Evolutionary conservation across 2,797 vertebrate species (phyloP), one percentile per base, ranked within the genome.

Genomic region (Enteromius radiatus): DNA sequence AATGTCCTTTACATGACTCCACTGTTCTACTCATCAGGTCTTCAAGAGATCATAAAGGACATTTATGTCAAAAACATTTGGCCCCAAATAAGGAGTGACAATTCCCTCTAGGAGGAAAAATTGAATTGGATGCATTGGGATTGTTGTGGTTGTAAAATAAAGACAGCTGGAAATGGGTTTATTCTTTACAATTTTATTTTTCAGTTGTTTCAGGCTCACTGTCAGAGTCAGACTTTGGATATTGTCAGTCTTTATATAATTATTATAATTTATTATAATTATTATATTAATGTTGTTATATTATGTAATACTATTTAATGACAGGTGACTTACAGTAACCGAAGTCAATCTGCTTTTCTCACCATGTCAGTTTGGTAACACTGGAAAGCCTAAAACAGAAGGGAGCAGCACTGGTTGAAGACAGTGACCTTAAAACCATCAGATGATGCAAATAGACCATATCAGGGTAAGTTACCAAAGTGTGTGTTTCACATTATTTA

Each of bases 1-100:
- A 56, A 82, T 70, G 79, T 80, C 77, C 78, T 84, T 59, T 52
- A 33, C 63, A 23, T 33, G 64, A 47, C 47, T 79, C 33, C n/a
- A 6, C 41, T 38, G 63, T 45, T 28, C 47, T 56, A 56, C 59
- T 76, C 45, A 59, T 77, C 33, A 19, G 75, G 74, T 84, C 38
- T 79, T 61, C 74, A 74, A 59, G 33, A 80, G 65, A 63, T 33
- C 23, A 69, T 75, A n/a, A 45, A 70, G 54, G 26, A 76, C 41
- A 68, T 54, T 68, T 12, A 12, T 78, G 59, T 47, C 56, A 54
- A 78, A 41, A 84, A 64, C 59, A 78, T 73, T 64, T 65, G 38
- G 38, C 74, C 56, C 9, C 28, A 71, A 41, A 28, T 56, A 63
- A 82, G 56, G 63, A 82, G 80, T 31, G 71, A 76, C 63, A 54